Conservation (phyloP, 2,113 vertebrate genomes). For the Suncus etruscus region DNA sequence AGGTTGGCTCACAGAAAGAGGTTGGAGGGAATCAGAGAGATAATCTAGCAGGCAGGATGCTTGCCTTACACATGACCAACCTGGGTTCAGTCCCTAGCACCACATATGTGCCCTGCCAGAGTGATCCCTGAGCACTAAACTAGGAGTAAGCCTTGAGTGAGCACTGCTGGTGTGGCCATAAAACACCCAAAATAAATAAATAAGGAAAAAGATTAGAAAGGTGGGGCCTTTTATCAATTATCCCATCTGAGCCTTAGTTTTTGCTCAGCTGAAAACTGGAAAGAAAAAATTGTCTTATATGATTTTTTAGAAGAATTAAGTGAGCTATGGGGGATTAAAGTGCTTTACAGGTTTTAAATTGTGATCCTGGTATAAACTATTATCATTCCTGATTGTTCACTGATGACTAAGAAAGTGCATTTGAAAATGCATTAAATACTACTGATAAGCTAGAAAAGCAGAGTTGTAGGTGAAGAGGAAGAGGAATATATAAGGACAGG, state of each 20-base stretch:
- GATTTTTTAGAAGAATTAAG: neutral
- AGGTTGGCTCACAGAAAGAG: too few relatives aligned
- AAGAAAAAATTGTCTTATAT: neutral
- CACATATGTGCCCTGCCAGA: too few relatives aligned
- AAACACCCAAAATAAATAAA: too few relatives aligned
- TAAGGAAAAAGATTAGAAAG: too few relatives aligned
- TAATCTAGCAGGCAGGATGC: too few relatives aligned
- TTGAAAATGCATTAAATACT: neutral
- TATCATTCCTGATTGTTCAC: neutral
- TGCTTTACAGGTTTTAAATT: neutral
- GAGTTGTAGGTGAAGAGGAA: neutral
- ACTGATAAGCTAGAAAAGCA: neutral
- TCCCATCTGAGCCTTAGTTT: conserved; percentile 2
- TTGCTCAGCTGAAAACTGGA: conserved; percentile 17
- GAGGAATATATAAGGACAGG: neutral
- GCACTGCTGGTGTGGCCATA: too few relatives aligned
- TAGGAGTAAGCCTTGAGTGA: too few relatives aligned
- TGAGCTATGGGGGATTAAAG: neutral
- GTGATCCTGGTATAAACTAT: neutral
- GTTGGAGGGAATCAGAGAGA: too few relatives aligned
- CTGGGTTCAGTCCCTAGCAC: too few relatives aligned
- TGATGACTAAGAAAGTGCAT: neutral
- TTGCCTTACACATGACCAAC: too few relatives aligned
- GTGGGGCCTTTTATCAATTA: neutral
- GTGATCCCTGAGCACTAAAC: too few relatives aligned